These are phyloP conservation scores for Diogma glabrata DNA, from an alignment of 2,888 invertebrate genomes.

Conservation along the genomic window DNA sequence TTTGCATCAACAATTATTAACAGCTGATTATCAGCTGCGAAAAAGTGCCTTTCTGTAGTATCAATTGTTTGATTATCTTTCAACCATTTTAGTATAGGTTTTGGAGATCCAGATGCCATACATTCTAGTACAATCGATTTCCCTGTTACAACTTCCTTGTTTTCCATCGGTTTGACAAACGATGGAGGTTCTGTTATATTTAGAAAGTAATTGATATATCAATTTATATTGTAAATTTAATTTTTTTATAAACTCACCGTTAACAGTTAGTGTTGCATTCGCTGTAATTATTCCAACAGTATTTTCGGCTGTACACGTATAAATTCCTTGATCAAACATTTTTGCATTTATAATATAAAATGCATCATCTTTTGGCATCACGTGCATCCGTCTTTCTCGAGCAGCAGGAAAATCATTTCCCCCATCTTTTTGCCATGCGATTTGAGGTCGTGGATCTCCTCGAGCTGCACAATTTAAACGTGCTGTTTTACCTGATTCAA, in stretches of 20 bases:
- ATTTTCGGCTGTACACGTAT: slow-evolving; percentile 88
- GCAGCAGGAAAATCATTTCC: slow-evolving; percentile 92
- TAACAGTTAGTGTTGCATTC: slow-evolving; percentile 74
- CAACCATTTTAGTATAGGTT: slow-evolving; percentile 69
- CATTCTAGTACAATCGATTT: slow-evolving; percentile 81
- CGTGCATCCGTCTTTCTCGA: slow-evolving; percentile 81
- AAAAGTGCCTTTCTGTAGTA: slow-evolving; percentile 70
- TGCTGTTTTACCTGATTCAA: slow-evolving; percentile 74
- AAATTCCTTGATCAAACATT: slow-evolving; percentile 78
- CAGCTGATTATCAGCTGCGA: slow-evolving; percentile 77
- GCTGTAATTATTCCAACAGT: slow-evolving; percentile 76
- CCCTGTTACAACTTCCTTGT: slow-evolving; percentile 70
- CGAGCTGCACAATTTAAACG: slow-evolving; percentile 82
- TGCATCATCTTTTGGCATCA: slow-evolving; percentile 81
- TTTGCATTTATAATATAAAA: slow-evolving; percentile 90
- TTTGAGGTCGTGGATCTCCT: slow-evolving; percentile 80
- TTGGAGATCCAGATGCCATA: slow-evolving; percentile 73
- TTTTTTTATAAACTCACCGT: slow-evolving; percentile 27
- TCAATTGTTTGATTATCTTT: slow-evolving; percentile 68
- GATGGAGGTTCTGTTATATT: slow-evolving; percentile 85
- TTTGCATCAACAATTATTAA: slow-evolving; percentile 75
- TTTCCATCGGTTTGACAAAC: slow-evolving; percentile 74
- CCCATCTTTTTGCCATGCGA: slow-evolving; percentile 86
- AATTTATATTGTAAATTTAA: slow-evolving; percentile 1
- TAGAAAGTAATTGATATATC: slow-evolving; percentile 28